Conservation (phyloP, 2,113 vertebrate genomes). For the Hippocampus abdominalis region DNA sequence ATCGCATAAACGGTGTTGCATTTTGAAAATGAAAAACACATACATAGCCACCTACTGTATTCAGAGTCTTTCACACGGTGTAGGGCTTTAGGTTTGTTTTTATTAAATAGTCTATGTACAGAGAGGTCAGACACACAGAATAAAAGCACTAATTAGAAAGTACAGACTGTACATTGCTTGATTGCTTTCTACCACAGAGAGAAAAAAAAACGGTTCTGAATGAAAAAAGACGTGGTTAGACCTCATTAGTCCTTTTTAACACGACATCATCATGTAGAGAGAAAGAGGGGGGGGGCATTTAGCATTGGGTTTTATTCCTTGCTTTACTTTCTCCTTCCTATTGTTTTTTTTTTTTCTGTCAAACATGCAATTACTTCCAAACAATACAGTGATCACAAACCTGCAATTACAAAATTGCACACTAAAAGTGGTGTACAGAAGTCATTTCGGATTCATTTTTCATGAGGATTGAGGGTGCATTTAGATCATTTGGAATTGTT, state of each 20-base stretch:
- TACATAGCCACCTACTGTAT: constrained; percentile 74
- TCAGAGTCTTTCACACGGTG: constrained; percentile 96
- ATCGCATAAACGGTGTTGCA: constrained; percentile 80
- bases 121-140: constrained; percentile 97
- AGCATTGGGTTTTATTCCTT: not conserved
- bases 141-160: constrained; percentile 85
- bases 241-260: constrained; percentile 77
- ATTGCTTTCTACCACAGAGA: constrained; percentile 81
- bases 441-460: constrained; percentile 1
- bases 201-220: constrained; percentile 87
- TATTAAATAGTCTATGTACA: constrained; percentile 90
- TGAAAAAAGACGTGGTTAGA: constrained; percentile 82
- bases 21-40: not conserved
- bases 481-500: constrained; percentile 11
- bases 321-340: not conserved
- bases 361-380: constrained; percentile 8
- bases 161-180: constrained; percentile 84
- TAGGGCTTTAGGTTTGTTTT: constrained; percentile 90
- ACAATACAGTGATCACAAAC: constrained; percentile 4
- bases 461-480: constrained; percentile 6
- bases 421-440: not conserved
- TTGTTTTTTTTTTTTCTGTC: constrained; percentile 1
- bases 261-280: constrained; percentile 72
- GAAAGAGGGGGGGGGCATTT: constrained; percentile 44
- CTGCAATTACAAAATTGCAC: not conserved